phyloP scores from a whole-genome alignment of 2,113 vertebrate genomes.

The Toxostoma redivivum region DNA sequence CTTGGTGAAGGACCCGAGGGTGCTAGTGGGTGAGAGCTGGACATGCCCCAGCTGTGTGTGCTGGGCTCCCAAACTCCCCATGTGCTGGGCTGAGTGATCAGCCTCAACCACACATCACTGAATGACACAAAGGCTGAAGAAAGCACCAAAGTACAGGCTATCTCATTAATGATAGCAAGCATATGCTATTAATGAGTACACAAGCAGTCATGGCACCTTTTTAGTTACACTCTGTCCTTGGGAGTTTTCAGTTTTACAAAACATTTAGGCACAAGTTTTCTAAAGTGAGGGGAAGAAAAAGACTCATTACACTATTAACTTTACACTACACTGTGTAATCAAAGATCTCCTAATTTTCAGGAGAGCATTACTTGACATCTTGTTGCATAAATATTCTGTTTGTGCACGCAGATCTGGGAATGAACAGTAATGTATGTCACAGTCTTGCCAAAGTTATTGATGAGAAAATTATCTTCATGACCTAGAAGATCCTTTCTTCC shows the following conservation, averaged over 20 bases:
- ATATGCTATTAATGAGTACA: background rate
- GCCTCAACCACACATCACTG: background rate
- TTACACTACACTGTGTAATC: background rate
- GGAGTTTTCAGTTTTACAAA: background rate
- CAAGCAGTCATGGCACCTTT: background rate
- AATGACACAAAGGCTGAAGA: background rate
- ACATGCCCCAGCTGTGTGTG: no score
- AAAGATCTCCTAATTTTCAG: background rate
- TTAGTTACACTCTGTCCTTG: background rate
- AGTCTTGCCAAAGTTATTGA: background rate
- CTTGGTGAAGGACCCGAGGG: background rate
- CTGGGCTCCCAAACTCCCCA: fast-evolving
- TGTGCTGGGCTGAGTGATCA: background rate
- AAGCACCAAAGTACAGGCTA: background rate
- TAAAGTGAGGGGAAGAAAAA: fast-evolving
- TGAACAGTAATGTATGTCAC: background rate
- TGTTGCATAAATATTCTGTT: background rate
- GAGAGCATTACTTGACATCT: background rate
- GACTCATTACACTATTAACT: background rate
- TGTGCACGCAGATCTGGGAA: background rate
- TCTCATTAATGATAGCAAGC: background rate
- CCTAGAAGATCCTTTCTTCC: background rate
- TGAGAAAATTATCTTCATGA: background rate
- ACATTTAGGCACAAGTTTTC: background rate
- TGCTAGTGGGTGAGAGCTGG: background rate